Conservation (phyloP, 2,113 vertebrate species). For the Hoplias malabaricus region DNA sequence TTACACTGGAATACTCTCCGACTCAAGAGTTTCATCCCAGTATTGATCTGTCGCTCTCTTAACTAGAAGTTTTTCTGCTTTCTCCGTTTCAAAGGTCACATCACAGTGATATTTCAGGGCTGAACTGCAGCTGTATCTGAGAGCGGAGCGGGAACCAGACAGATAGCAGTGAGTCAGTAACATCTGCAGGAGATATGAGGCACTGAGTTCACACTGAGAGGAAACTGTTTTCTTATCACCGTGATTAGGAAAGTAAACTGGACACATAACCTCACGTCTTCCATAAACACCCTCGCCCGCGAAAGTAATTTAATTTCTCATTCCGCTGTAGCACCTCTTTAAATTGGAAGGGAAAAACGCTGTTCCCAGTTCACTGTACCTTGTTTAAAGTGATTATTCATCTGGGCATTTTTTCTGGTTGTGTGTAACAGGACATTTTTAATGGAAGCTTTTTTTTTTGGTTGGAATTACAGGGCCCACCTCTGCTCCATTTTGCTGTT, state of each 20-base stretch:
- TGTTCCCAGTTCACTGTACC: neutral
- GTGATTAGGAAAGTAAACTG: constrained; percentile 1
- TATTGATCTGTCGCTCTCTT: neutral
- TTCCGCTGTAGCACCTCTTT: neutral
- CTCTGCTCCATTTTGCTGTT: constrained; percentile 4
- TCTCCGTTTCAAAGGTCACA: constrained; percentile 9
- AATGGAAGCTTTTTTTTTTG: constrained; percentile 33
- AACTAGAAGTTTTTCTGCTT: neutral
- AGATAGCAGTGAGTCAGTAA: constrained; percentile 26
- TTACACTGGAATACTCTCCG: neutral
- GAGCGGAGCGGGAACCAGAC: constrained; percentile 11
- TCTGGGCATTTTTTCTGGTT: neutral
- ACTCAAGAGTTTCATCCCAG: neutral
- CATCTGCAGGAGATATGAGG: constrained; percentile 25
- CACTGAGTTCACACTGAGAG: constrained; percentile 11
- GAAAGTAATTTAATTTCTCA: neutral
- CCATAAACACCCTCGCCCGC: neutral
- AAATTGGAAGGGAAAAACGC: neutral
- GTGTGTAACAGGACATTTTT: constrained; percentile 13
- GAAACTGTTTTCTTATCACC: constrained; percentile 22
- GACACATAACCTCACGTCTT: neutral
- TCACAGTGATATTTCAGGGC: constrained; percentile 22
- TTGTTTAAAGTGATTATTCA: constrained; percentile 31
- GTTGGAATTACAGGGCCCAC: constrained; percentile 17
- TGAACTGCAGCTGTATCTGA: constrained; percentile 1